A percentile compares a stretch with the other conserved stretches of the same genome.
These are phyloP conservation scores for Oreochromis mossambicus DNA, from an alignment of 2,797 vertebrate species.

Conservation along the genomic window DNA sequence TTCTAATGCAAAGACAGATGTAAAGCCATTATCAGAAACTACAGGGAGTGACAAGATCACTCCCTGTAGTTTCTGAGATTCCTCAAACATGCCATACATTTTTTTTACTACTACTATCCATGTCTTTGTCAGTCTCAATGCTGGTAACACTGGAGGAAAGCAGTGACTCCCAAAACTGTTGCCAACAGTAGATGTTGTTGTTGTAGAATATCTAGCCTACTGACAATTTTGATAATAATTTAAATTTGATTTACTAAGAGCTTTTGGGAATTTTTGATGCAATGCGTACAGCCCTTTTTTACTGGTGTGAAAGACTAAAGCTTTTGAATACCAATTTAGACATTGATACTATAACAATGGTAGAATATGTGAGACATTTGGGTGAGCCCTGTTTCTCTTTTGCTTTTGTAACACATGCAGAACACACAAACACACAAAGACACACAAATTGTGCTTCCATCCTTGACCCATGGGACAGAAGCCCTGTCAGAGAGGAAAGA, in stretches of 20 bases:
- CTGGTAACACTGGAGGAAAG: background rate
- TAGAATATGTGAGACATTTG: background rate
- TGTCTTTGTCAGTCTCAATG: background rate
- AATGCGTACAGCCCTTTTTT: background rate
- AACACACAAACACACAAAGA: background rate
- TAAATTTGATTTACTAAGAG: background rate
- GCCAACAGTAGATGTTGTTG: background rate
- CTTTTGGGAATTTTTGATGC: background rate
- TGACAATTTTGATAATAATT: background rate
- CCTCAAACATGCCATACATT: background rate
- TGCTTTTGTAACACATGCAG: background rate
- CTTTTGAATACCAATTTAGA: background rate
- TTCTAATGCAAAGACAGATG: conserved; percentile 27
- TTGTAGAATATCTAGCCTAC: background rate
- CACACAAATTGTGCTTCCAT: background rate
- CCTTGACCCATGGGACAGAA: background rate
- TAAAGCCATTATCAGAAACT: conserved; percentile 16
- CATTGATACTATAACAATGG: background rate
- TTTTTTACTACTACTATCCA: background rate
- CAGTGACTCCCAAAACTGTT: background rate
- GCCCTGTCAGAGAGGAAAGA: background rate
- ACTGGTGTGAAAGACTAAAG: background rate
- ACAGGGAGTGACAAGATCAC: background rate
- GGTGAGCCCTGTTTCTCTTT: background rate
- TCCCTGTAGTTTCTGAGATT: background rate